A percentile compares a stretch with the other conserved stretches of the same genome.
These are phyloP conservation scores for Carcina quercana DNA, from an alignment of 2,888 invertebrate species.

Conservation along the genomic window DNA sequence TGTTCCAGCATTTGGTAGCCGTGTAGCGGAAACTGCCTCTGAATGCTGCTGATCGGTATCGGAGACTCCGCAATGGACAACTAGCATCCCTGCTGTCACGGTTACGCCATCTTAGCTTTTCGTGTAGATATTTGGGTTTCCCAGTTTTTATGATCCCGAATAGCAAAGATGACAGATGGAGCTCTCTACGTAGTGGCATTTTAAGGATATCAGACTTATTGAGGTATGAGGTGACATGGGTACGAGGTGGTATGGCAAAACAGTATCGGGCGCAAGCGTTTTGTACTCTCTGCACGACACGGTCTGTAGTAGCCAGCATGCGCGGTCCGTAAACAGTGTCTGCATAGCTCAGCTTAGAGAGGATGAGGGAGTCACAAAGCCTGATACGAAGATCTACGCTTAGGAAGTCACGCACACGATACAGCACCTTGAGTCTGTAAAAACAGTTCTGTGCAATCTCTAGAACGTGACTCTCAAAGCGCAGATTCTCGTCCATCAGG, in stretches of 20 bases:
- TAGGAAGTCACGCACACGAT: conserved; percentile 6
- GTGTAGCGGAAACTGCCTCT: too few species aligned
- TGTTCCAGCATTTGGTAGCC: too few species aligned
- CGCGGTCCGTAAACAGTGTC: conserved; percentile 6
- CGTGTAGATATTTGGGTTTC: too few species aligned
- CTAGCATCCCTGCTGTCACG: too few species aligned
- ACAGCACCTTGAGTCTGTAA: conserved; percentile 10
- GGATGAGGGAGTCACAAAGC: conserved; percentile 7
- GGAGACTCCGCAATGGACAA: too few species aligned
- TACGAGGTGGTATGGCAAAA: background rate
- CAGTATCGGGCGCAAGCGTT: too few species aligned
- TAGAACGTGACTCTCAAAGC: conserved; percentile 8
- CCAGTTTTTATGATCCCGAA: too few species aligned
- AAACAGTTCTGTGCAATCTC: conserved; percentile 6
- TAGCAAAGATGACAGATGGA: too few species aligned
- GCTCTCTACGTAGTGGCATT: background rate
- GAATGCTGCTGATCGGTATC: too few species aligned
- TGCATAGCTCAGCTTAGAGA: conserved; percentile 11
- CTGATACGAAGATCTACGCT: conserved; percentile 2
- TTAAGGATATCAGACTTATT: background rate
- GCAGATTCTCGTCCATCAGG: conserved; percentile 4
- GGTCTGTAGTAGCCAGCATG: background rate
- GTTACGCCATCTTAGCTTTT: too few species aligned
- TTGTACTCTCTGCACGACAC: conserved; percentile 2
- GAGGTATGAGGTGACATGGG: background rate